Conservation (phyloP, 2,113 vertebrate genomes). For the Lophius piscatorius region DNA sequence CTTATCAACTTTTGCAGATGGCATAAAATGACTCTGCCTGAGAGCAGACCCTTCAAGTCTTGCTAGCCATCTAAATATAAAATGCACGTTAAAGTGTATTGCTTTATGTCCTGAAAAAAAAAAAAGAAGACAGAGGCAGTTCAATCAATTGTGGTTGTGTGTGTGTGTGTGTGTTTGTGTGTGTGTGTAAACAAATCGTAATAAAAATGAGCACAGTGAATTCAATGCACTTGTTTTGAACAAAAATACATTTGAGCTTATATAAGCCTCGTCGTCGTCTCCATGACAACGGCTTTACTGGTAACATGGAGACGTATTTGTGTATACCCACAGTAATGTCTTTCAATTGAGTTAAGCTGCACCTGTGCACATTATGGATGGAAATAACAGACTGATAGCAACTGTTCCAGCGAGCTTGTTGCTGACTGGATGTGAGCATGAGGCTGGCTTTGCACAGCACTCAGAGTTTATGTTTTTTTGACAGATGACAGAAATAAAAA, state of each 20-base stretch:
- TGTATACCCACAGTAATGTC: conserved; percentile 79
- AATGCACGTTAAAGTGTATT: conserved; percentile 11
- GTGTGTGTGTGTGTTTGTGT: conserved; percentile 9
- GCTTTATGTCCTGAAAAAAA: conserved; percentile 8
- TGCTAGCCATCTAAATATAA: conserved; percentile 22
- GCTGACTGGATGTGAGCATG: conserved; percentile 45
- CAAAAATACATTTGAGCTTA: conserved; percentile 76
- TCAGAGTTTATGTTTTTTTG: not conserved
- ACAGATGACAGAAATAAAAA: conserved; percentile 17
- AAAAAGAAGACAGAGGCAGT: conserved; percentile 29
- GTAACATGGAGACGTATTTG: conserved; percentile 78
- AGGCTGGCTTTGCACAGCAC: conserved; percentile 21
- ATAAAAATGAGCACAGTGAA: conserved; percentile 71
- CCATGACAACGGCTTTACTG: conserved; percentile 83
- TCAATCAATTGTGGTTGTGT: conserved; percentile 52
- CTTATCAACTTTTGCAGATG: conserved; percentile 53
- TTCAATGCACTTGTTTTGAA: conserved; percentile 65
- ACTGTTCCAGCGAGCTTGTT: conserved; percentile 45
- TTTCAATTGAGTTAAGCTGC: conserved; percentile 84
- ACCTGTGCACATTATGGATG: conserved; percentile 82
- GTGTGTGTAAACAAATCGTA: conserved; percentile 68
- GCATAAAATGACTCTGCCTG: conserved; percentile 31
- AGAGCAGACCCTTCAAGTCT: conserved; percentile 33
- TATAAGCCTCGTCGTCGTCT: conserved; percentile 79
- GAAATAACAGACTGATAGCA: conserved; percentile 73